phyloP scores from a whole-genome alignment of 2,797 vertebrate species.

The Neosalanx taihuensis region DNA sequence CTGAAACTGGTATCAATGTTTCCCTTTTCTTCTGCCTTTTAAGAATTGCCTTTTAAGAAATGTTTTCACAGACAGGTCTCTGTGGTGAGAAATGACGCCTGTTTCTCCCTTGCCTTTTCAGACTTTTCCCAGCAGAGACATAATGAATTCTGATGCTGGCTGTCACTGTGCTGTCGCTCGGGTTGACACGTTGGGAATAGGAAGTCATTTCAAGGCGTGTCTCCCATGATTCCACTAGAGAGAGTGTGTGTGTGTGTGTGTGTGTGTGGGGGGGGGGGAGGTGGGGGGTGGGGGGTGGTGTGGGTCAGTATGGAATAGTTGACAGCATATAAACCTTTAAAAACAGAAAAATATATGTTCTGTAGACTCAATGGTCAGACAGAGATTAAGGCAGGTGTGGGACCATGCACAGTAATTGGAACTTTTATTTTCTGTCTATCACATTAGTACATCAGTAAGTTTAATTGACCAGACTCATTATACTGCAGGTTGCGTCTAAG shows the following conservation, averaged over 20 bases:
- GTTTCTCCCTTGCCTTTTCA: slow-evolving; percentile 42
- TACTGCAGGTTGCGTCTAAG: not conserved
- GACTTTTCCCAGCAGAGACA: slow-evolving; percentile 42
- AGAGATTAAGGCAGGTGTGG: slow-evolving; percentile 48
- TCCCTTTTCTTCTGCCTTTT: slow-evolving; percentile 3
- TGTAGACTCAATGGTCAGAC: slow-evolving; percentile 46
- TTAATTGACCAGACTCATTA: slow-evolving; percentile 11
- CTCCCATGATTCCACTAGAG: slow-evolving; percentile 32
- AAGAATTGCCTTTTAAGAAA: not conserved
- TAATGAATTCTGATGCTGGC: slow-evolving; percentile 66
- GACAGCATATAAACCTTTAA: slow-evolving; percentile 54
- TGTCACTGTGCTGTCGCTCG: slow-evolving; percentile 52
- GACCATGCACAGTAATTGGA: slow-evolving; percentile 56
- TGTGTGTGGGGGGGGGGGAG: slow-evolving; percentile 15
- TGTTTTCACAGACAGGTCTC: slow-evolving; percentile 52
- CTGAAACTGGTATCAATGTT: slow-evolving; percentile 40
- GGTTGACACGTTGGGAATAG: slow-evolving; percentile 39
- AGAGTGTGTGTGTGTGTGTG: slow-evolving; percentile 10
- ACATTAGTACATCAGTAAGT: slow-evolving; percentile 8
- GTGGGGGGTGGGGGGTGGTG: slow-evolving; percentile 13
- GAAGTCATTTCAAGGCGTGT: slow-evolving; percentile 50
- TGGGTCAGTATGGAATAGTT: slow-evolving; percentile 42
- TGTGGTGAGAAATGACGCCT: slow-evolving; percentile 46
- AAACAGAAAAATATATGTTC: slow-evolving; percentile 33
- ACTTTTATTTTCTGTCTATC: slow-evolving; percentile 55